phyloP scores from a whole-genome alignment of 2,797 vertebrate genomes.

The Eremophila alpestris region DNA sequence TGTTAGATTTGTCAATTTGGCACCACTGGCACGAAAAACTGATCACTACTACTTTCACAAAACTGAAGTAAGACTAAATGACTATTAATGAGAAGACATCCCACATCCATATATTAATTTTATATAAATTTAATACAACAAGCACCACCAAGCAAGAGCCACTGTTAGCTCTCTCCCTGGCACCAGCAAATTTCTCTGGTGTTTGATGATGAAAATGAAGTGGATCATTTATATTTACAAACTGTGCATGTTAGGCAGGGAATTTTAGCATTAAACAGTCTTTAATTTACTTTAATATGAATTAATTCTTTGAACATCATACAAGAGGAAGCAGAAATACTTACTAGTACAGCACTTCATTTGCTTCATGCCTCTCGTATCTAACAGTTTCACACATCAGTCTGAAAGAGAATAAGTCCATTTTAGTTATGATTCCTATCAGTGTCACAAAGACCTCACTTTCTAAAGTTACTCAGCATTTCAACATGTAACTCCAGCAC shows the following conservation, averaged over 20 bases:
- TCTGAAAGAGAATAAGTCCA: slow-evolving; percentile 76
- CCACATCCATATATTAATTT: not conserved
- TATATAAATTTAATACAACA: not conserved
- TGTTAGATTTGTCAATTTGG: not conserved
- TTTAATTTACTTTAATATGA: not conserved
- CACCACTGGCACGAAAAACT: not conserved
- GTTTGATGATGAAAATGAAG: not conserved
- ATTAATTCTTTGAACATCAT: not conserved
- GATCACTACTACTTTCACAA: not conserved
- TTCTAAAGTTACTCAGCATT: not conserved
- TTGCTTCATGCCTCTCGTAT: slow-evolving; percentile 97
- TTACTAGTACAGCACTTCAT: slow-evolving; percentile 99
- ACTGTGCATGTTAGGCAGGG: not conserved
- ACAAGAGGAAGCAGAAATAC: slow-evolving; percentile 67
- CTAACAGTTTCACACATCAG: slow-evolving; percentile 98
- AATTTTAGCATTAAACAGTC: not conserved
- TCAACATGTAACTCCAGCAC: not conserved
- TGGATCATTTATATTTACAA: not conserved
- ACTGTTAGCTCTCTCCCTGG: not conserved
- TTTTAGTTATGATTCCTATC: not conserved
- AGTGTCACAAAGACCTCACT: not conserved
- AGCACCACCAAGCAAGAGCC: not conserved
- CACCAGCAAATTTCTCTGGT: not conserved
- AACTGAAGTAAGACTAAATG: not conserved
- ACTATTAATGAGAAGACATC: not conserved